These are phyloP conservation scores for Xenopus tropicalis DNA, from an alignment of 2,113 vertebrate genomes.

Conservation along the genomic window UCB_Xtro_10.0 CM004444.2:103930001-103930500, in stretches of 20 bases:
- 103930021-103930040: background rate
- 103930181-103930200: slow-evolving; percentile 7
- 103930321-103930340: slow-evolving; percentile 18
- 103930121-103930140: slow-evolving; percentile 10
- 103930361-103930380: slow-evolving; percentile 10
- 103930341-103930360: slow-evolving; percentile 22
- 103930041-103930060: background rate
- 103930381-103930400: slow-evolving; percentile 1
- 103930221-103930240: slow-evolving; percentile 27
- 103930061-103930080: slow-evolving; percentile 19
- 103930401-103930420: background rate
- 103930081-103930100: slow-evolving; percentile 16
- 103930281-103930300: slow-evolving; percentile 37
- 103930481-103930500: no score
- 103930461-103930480: no score
- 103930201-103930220: slow-evolving; percentile 35
- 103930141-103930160: slow-evolving; percentile 16
- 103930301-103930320: slow-evolving; percentile 39
- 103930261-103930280: slow-evolving; percentile 33
- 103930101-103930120: slow-evolving; percentile 22
- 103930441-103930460: no score
- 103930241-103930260: slow-evolving; percentile 30
- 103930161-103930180: slow-evolving; percentile 8
- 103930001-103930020: background rate
- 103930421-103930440: background rate